Percentiles rank a stretch among this genome's conserved stretches.
Conservation (phyloP, 23 tunicate species). For the Styela plicata region DNA sequence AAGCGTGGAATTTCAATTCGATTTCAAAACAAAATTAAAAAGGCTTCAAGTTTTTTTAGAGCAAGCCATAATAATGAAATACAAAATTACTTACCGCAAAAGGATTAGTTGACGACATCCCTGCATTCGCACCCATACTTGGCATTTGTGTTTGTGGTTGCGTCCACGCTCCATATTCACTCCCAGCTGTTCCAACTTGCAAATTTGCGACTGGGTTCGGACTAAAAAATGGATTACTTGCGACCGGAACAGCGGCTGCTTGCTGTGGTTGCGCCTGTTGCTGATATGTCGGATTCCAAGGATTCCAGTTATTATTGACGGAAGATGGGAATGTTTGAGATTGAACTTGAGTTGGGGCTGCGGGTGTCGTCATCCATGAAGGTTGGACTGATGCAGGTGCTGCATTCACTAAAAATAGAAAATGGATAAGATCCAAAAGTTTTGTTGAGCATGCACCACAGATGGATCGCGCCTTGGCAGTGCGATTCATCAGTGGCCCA, state of each 20-base stretch:
- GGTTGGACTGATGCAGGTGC: not conserved
- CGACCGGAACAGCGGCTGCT: not conserved
- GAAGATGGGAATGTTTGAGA: not conserved
- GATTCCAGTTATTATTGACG: not conserved
- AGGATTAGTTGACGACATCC: slow-evolving; percentile 28
- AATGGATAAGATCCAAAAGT: not conserved
- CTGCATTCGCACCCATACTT: not conserved
- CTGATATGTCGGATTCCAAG: not conserved
- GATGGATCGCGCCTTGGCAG: too few relatives aligned
- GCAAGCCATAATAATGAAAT: too few relatives aligned
- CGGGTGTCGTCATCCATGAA: slow-evolving; percentile 14
- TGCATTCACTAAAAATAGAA: not conserved
- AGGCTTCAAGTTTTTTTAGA: too few relatives aligned
- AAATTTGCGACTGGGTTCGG: not conserved
- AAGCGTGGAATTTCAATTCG: too few relatives aligned
- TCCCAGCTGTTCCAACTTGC: not conserved
- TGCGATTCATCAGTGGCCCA: too few relatives aligned
- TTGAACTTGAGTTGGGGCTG: not conserved
- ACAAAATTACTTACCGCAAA: slow-evolving; percentile 15
- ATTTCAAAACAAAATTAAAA: too few relatives aligned
- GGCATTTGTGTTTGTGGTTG: not conserved
- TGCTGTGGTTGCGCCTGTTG: not conserved
- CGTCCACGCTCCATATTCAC: slow-evolving; percentile 5
- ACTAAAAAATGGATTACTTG: slow-evolving; percentile 3
- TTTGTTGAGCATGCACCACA: too few relatives aligned